Percentiles rank a stretch among this genome's conserved stretches.
Conservation (phyloP, 2,113 vertebrate species). For the Halichoerus grypus region DNA sequence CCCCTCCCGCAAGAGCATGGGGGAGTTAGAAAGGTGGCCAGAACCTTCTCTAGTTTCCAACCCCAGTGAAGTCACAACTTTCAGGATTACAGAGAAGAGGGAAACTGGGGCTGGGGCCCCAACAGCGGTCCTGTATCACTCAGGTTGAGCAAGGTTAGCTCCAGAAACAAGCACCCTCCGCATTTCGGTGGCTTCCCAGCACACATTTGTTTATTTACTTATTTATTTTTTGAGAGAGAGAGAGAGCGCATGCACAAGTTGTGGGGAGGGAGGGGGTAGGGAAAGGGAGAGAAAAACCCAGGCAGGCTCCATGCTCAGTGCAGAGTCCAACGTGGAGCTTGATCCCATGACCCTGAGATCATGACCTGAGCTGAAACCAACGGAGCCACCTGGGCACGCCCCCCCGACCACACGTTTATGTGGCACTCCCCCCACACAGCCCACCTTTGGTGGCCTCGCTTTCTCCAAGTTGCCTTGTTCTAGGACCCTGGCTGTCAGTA, state of each 20-base stretch:
- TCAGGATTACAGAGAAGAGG: not conserved
- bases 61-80: not conserved
- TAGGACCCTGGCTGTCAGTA: fast-evolving
- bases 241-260: not conserved
- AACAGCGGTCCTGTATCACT: fast-evolving
- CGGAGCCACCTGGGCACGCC: not conserved
- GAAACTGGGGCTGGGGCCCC: fast-evolving
- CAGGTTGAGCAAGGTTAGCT: fast-evolving
- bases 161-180: not conserved
- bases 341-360: not conserved
- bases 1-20: not conserved
- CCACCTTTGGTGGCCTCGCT: fast-evolving
- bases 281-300: not conserved
- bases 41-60: not conserved
- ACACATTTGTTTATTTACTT: not conserved
- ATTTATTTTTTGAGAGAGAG: not conserved
- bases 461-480: fast-evolving
- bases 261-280: too few species aligned
- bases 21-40: not conserved
- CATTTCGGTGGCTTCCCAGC: not conserved
- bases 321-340: not conserved
- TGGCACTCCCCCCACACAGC: fast-evolving
- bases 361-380: not conserved
- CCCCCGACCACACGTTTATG: not conserved
- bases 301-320: not conserved